phyloP scores from a whole-genome alignment of 2,797 vertebrate genomes.

The Ibycter americanus region DNA sequence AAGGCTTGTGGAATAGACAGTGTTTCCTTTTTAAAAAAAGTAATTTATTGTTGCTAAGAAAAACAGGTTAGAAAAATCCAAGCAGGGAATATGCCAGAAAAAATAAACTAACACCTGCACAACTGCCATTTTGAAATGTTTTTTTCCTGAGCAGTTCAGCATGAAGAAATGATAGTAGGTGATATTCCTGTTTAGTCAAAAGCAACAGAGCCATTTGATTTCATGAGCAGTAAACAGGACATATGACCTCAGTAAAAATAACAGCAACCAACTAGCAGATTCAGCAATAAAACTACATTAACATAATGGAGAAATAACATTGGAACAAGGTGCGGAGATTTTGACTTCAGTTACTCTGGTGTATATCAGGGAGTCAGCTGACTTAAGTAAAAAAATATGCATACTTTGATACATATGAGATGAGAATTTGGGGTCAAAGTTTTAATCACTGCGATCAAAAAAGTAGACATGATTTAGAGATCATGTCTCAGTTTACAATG shows the following conservation, averaged over 20 bases:
- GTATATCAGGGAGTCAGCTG: neutral
- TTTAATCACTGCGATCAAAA: neutral
- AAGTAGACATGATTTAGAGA: neutral
- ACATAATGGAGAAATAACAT: neutral
- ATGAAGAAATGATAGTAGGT: neutral
- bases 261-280: neutral
- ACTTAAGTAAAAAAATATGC: neutral
- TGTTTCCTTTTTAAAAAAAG: neutral
- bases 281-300: conserved; percentile 28
- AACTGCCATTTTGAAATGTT: neutral
- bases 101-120: neutral
- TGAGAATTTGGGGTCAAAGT: neutral
- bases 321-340: neutral
- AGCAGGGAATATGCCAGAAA: neutral
- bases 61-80: neutral
- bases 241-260: conserved; percentile 8
- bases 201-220: conserved; percentile 39
- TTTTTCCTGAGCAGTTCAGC: neutral
- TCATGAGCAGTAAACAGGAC: conserved; percentile 32
- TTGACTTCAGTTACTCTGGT: neutral
- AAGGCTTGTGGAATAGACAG: neutral
- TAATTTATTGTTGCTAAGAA: neutral
- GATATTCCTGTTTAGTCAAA: conserved; percentile 26
- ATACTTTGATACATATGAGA: neutral
- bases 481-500: neutral